A percentile compares a stretch with the other conserved stretches of the same genome.
phyloP scores from a whole-genome alignment of 2,797 vertebrate genomes.

The Lagocephalus sceleratus region DNA sequence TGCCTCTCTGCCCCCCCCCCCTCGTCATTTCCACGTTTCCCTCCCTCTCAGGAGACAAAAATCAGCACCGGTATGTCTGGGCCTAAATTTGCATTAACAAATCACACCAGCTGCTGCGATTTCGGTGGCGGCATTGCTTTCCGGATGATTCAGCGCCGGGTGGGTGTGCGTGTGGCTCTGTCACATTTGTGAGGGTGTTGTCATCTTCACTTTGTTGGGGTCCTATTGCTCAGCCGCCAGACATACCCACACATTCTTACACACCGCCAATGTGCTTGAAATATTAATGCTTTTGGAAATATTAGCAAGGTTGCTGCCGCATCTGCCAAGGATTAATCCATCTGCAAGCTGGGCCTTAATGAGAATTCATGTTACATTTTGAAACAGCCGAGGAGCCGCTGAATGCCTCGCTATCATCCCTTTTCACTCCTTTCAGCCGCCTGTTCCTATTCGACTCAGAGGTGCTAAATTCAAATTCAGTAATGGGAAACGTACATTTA shows the following conservation, averaged over 20 bases:
- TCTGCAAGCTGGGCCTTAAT: slow-evolving; percentile 55
- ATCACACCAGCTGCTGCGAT: slow-evolving; percentile 27
- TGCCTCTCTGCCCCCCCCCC: slow-evolving; percentile 20
- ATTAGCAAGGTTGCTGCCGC: slow-evolving; percentile 41
- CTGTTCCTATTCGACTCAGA: slow-evolving; percentile 39
- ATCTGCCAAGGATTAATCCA: slow-evolving; percentile 62
- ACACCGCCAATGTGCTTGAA: slow-evolving; percentile 38
- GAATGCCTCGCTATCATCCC: slow-evolving; percentile 38
- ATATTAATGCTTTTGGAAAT: slow-evolving; percentile 61
- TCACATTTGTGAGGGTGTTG: slow-evolving; percentile 38
- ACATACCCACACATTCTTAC: slow-evolving; percentile 17
- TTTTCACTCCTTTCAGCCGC: slow-evolving; percentile 32
- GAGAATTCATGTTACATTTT: slow-evolving; percentile 61
- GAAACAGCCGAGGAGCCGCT: slow-evolving; percentile 36
- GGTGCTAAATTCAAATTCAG: slow-evolving; percentile 53
- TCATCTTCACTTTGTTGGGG: slow-evolving; percentile 29
- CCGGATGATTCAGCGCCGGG: slow-evolving; percentile 44
- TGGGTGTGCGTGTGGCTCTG: slow-evolving; percentile 31
- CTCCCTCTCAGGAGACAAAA: slow-evolving; percentile 16
- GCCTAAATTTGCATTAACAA: slow-evolving; percentile 52
- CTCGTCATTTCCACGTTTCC: slow-evolving; percentile 11
- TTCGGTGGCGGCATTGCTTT: background rate
- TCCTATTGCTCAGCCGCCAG: slow-evolving; percentile 46
- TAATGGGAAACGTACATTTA: slow-evolving; percentile 34
- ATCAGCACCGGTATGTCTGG: slow-evolving; percentile 50